phyloP scores from a whole-genome alignment of 1,140 invertebrate species.

The Musca vetustissima region DNA sequence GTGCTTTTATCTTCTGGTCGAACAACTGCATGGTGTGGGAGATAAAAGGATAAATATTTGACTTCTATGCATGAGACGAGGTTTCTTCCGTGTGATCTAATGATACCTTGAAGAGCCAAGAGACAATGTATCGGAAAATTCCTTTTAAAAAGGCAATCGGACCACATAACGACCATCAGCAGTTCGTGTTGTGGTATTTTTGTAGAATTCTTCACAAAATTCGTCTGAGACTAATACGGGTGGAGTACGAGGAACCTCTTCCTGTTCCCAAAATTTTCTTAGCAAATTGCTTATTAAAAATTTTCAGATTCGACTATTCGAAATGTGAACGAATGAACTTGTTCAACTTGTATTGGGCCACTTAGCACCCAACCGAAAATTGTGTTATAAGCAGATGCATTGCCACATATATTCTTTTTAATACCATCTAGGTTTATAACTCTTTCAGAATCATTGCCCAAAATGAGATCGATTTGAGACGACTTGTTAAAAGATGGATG shows the following conservation, averaged over 20 bases:
- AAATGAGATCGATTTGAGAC: background rate
- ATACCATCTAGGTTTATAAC: background rate
- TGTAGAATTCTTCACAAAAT: background rate
- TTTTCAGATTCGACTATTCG: background rate
- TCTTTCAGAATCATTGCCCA: background rate
- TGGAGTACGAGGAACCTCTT: background rate
- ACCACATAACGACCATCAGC: background rate
- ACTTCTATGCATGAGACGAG: background rate
- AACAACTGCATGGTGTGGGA: background rate
- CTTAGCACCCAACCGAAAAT: constrained; percentile 3
- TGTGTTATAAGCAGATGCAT: background rate
- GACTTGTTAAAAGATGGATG: background rate
- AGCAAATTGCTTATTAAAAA: background rate
- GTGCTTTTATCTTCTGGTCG: background rate
- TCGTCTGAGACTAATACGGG: background rate
- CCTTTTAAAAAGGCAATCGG: background rate
- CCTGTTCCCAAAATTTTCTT: constrained; percentile 15
- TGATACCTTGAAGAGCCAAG: background rate
- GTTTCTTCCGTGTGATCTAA: background rate
- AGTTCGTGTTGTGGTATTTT: background rate
- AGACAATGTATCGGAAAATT: background rate
- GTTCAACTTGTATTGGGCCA: background rate
- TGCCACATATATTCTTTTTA: background rate
- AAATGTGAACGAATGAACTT: background rate
- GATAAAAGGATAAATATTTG: background rate